These are phyloP conservation scores for Pollicipes pollicipes DNA, from an alignment of 1,140 invertebrate genomes.

Conservation along the genomic window DNA sequence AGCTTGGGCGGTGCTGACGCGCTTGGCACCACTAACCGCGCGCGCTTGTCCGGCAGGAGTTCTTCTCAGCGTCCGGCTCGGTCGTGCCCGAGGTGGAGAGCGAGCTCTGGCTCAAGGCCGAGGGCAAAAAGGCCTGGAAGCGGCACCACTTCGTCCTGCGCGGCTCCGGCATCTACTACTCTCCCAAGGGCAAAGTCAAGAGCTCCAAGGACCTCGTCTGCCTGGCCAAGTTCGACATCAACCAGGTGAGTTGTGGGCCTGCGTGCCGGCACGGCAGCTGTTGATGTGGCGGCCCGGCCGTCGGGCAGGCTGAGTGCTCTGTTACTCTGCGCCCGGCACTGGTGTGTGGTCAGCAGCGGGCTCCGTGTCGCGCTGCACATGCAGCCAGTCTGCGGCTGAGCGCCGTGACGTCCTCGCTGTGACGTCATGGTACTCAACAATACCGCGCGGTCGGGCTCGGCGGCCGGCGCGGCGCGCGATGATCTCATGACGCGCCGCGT, in stretches of 20 bases:
- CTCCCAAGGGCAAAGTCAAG: conserved; percentile 69
- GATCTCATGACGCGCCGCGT: no score
- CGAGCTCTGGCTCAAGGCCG: conserved; percentile 79
- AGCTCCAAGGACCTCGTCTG: conserved; percentile 68
- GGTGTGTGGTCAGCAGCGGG: no score
- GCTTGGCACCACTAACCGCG: not conserved
- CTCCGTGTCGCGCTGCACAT: no score
- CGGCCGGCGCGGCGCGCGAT: no score
- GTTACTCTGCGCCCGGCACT: no score
- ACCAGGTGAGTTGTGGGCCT: conserved; percentile 53
- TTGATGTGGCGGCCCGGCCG: no score
- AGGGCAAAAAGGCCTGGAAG: conserved; percentile 98
- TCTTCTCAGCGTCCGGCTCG: conserved; percentile 33
- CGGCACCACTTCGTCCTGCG: conserved; percentile 82
- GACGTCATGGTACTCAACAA: no score
- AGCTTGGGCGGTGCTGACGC: not conserved
- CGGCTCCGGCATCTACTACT: conserved; percentile 87
- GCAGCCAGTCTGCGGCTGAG: no score
- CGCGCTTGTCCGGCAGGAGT: conserved; percentile 33
- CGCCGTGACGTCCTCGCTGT: no score
- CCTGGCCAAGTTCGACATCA: conserved; percentile 81
- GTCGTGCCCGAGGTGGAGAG: conserved; percentile 73
- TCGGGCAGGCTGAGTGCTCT: no score
- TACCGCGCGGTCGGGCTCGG: no score
- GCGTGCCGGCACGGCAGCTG: no score